Conservation (phyloP, 2,888 invertebrate species). For the Troides oblongomaculatus region DNA sequence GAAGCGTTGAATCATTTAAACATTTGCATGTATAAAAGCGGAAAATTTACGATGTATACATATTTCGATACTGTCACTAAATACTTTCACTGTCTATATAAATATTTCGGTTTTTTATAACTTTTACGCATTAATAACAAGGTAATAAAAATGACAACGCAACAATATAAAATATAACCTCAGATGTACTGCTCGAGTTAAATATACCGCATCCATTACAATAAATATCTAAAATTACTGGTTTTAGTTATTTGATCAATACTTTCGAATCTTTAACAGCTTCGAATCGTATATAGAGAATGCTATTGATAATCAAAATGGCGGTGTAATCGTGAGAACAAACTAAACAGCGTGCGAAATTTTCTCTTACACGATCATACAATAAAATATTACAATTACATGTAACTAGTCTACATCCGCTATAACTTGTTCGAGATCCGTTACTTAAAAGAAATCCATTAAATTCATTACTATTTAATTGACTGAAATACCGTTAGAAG, state of each 20-base stretch:
- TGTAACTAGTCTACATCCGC: conserved; percentile 17
- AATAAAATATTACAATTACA: conserved; percentile 3
- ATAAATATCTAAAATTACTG: too few relatives aligned
- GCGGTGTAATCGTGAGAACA: conserved; percentile 56
- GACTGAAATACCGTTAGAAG: conserved; percentile 8
- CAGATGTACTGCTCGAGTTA: too few relatives aligned
- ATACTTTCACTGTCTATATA: conserved; percentile 12
- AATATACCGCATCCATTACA: too few relatives aligned
- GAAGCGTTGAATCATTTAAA: neutral
- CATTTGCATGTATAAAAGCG: neutral
- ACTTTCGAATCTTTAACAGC: neutral
- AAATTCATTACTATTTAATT: neutral
- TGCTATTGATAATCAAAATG: neutral
- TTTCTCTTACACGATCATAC: neutral
- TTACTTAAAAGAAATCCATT: neutral
- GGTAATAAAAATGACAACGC: neutral
- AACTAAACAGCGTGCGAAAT: conserved; percentile 48
- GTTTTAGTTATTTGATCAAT: neutral
- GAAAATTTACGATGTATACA: neutral
- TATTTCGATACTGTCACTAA: conserved; percentile 7
- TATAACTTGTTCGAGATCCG: conserved; percentile 25
- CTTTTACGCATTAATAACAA: neutral
- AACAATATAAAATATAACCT: neutral
- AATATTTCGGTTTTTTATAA: neutral
- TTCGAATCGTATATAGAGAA: neutral